phyloP scores from a whole-genome alignment of 2,888 invertebrate genomes.

The Spodoptera picta region DNA sequence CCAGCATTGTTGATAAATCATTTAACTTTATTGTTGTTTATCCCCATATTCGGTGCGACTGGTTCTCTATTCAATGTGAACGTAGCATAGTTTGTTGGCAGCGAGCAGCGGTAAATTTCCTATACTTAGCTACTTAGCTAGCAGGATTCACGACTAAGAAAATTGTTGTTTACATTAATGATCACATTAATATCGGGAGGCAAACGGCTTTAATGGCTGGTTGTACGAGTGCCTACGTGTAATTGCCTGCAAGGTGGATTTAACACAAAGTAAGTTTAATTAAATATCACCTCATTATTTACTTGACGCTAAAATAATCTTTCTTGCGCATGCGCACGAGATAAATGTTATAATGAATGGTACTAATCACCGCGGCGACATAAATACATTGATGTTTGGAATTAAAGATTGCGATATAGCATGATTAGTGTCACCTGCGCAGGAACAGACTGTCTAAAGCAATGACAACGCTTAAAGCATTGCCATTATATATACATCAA shows the following conservation, averaged over 20 bases:
- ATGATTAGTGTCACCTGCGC: conserved; percentile 47
- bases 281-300: conserved; percentile 51
- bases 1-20: conserved; percentile 50
- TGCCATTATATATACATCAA: conserved; percentile 27
- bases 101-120: conserved; percentile 38
- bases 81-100: conserved; percentile 33
- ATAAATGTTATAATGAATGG: conserved; percentile 45
- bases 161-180: conserved; percentile 45
- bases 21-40: conserved; percentile 53
- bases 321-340: conserved; percentile 29
- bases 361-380: conserved; percentile 41
- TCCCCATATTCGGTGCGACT: conserved; percentile 30
- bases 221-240: conserved; percentile 30
- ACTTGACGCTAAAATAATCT: conserved; percentile 33
- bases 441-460: conserved; percentile 18
- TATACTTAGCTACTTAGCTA: conserved; percentile 5
- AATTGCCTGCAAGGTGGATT: conserved; percentile 47
- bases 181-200: conserved; percentile 47
- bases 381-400: conserved; percentile 39
- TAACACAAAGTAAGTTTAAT: conserved; percentile 47
- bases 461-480: conserved; percentile 30
- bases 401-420: conserved; percentile 30
- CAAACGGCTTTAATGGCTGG: conserved; percentile 35
- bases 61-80: conserved; percentile 29
- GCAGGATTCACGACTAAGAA: conserved; percentile 42